A percentile compares a stretch with the other conserved stretches of the same genome.
phyloP scores from a whole-genome alignment of 2,113 vertebrate species.

The Micronycteris hirsuta region DNA sequence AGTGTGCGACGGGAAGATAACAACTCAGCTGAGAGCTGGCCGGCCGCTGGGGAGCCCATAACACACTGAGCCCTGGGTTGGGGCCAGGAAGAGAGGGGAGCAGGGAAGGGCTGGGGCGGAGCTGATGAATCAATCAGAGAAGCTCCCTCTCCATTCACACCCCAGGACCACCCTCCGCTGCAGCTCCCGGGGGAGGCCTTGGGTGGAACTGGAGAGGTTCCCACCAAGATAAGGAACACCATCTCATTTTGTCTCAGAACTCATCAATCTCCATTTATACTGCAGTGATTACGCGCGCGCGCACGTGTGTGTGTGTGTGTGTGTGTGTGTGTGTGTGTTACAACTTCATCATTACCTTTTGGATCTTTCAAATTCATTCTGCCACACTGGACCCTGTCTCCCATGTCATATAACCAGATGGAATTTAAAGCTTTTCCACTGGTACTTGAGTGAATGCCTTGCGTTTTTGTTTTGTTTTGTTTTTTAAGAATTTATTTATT shows the following conservation, averaged over 20 bases:
- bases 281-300: neutral
- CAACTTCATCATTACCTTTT: neutral
- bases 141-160: neutral
- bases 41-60: conserved; percentile 28
- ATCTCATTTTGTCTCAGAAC: neutral
- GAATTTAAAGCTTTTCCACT: neutral
- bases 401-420: neutral
- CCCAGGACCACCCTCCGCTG: neutral
- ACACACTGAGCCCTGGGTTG: conserved; percentile 29
- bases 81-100: neutral
- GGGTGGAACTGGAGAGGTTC: neutral
- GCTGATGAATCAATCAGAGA: neutral
- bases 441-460: neutral
- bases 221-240: neutral
- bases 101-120: neutral
- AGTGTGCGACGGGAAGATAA: conserved; percentile 67
- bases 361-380: neutral
- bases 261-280: neutral
- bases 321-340: neutral
- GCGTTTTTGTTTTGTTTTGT: no score
- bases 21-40: conserved; percentile 50
- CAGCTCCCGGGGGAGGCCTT: neutral
- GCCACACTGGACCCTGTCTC: neutral
- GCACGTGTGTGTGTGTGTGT: no score
- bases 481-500: no score